These are phyloP conservation scores for Artemia franciscana DNA, from an alignment of 1,140 invertebrate species.

Conservation along the genomic window DNA sequence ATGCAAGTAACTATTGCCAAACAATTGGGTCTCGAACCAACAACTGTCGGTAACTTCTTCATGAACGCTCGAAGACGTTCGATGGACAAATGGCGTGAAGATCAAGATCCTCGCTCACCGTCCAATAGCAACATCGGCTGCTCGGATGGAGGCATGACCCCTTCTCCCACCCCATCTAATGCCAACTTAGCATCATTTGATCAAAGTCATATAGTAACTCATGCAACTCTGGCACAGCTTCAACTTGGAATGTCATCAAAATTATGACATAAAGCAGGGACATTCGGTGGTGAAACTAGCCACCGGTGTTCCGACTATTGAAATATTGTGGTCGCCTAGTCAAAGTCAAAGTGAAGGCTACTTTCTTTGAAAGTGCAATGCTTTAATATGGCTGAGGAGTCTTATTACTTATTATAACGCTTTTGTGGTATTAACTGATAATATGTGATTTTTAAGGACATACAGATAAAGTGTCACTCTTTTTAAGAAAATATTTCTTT, in stretches of 20 bases:
- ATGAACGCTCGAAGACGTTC: slow-evolving; percentile 95
- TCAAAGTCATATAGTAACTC: not conserved
- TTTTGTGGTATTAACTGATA: too few relatives aligned
- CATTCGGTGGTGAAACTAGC: not conserved
- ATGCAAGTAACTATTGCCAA: slow-evolving; percentile 99
- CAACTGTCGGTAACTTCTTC: slow-evolving; percentile 98
- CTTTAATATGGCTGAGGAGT: too few relatives aligned
- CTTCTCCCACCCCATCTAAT: not conserved
- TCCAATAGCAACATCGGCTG: slow-evolving; percentile 1
- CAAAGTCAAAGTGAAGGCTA: too few relatives aligned
- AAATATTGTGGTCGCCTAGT: too few relatives aligned
- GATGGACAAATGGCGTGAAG: slow-evolving; percentile 95
- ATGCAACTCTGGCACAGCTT: not conserved
- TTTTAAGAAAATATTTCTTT: too few relatives aligned
- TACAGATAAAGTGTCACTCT: too few relatives aligned
- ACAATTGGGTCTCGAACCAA: slow-evolving; percentile 88
- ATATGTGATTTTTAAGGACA: too few relatives aligned
- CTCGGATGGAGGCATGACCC: not conserved
- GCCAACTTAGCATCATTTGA: not conserved
- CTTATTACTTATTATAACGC: too few relatives aligned
- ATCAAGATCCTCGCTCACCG: slow-evolving; percentile 9
- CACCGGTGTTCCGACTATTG: not conserved
- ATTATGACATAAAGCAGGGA: not conserved
- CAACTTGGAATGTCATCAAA: not conserved
- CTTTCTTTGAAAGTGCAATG: too few relatives aligned